Evolutionary conservation across 2,797 vertebrate species (phyloP).

Genomic region (Danio choprae): DNA sequence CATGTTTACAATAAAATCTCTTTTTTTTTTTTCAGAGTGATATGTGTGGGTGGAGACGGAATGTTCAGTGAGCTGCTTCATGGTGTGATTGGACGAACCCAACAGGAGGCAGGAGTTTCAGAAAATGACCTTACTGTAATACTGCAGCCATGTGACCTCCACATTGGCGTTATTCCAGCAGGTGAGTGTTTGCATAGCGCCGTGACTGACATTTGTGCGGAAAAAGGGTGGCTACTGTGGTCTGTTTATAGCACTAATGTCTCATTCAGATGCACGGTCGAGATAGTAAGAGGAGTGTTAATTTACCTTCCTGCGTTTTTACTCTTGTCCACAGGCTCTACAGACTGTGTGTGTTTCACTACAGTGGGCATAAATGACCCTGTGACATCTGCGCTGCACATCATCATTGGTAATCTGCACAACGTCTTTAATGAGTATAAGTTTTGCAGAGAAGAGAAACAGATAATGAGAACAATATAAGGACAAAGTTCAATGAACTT

Average conservation of each 20-base stretch:
- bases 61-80: slow-evolving; percentile 88
- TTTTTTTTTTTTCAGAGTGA: slow-evolving; percentile 74
- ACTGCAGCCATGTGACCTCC: slow-evolving; percentile 80
- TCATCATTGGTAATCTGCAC: slow-evolving; percentile 77
- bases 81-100: slow-evolving; percentile 83
- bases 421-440: not conserved
- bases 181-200: slow-evolving; percentile 66
- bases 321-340: slow-evolving; percentile 74
- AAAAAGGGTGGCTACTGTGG: slow-evolving; percentile 24
- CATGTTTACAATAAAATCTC: slow-evolving; percentile 2
- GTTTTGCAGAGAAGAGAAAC: no score
- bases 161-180: slow-evolving; percentile 89
- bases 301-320: slow-evolving; percentile 23
- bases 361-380: slow-evolving; percentile 84
- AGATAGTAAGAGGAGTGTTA: slow-evolving; percentile 12
- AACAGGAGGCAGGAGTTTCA: slow-evolving; percentile 80
- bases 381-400: slow-evolving; percentile 83
- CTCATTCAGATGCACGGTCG: not conserved
- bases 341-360: slow-evolving; percentile 84
- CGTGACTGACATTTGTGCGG: not conserved
- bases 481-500: not conserved
- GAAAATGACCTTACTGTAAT: slow-evolving; percentile 73
- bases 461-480: not conserved
- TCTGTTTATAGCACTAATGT: not conserved
- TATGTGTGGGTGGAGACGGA: slow-evolving; percentile 87